Conservation (phyloP, 2,888 invertebrate genomes). For the Oegoconia quadripuncta region DNA sequence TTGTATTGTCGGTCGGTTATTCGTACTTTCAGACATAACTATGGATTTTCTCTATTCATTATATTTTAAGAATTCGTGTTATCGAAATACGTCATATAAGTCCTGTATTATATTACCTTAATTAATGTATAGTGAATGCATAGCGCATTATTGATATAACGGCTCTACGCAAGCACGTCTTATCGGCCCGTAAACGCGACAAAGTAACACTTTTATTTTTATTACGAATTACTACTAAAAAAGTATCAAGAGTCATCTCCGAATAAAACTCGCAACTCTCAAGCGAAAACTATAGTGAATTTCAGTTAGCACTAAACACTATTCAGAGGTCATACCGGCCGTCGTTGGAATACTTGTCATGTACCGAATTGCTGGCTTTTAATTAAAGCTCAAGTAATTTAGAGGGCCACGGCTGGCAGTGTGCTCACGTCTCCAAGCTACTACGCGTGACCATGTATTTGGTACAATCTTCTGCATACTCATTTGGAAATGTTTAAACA, state of each 20-base stretch:
- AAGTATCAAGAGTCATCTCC: neutral
- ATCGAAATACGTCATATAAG: too few species aligned
- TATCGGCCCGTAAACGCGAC: too few species aligned
- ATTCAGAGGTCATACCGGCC: conserved; percentile 53
- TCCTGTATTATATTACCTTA: too few species aligned
- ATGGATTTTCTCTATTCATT: too few species aligned
- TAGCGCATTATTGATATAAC: too few species aligned
- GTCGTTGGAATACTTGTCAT: conserved; percentile 72
- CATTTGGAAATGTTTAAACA: conserved; percentile 77
- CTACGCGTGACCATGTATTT: conserved; percentile 64
- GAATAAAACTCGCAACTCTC: conserved; percentile 29
- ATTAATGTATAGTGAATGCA: too few species aligned
- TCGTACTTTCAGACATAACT: too few species aligned
- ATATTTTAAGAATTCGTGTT: too few species aligned
- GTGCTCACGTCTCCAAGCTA: conserved; percentile 25
- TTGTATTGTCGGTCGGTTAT: too few species aligned
- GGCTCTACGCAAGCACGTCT: too few species aligned
- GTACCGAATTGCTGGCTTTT: conserved; percentile 75
- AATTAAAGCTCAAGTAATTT: conserved; percentile 77
- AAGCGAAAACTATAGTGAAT: conserved; percentile 36
- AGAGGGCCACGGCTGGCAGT: conserved; percentile 50
- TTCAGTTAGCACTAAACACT: conserved; percentile 53
- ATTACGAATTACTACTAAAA: too few species aligned
- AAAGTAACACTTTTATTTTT: too few species aligned
- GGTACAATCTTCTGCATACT: conserved; percentile 73